phyloP scores from a whole-genome alignment of 2,888 invertebrate genomes.

The Mongoloraphidia duomilia region DNA sequence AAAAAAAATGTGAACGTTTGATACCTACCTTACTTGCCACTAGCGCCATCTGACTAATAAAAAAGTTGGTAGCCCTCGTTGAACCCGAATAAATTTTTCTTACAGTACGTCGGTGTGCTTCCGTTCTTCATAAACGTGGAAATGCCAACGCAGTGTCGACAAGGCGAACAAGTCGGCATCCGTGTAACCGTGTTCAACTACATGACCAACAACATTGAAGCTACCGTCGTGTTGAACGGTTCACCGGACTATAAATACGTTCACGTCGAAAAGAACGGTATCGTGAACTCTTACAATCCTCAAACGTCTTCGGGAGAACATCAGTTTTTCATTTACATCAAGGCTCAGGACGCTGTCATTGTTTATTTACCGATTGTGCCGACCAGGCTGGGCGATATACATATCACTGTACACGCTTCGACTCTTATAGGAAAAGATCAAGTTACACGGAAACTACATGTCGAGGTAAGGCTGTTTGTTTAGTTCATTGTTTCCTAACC shows the following conservation, averaged over 20 bases:
- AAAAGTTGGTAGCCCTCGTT: too few species aligned
- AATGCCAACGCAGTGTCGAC: slow-evolving; percentile 67
- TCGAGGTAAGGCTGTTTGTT: slow-evolving; percentile 39
- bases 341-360: slow-evolving; percentile 60
- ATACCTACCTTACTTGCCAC: background rate
- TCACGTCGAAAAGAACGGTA: slow-evolving; percentile 79
- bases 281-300: slow-evolving; percentile 78
- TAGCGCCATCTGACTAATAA: too few species aligned
- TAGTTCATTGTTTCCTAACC: background rate
- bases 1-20: background rate
- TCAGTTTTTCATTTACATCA: slow-evolving; percentile 83
- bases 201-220: slow-evolving; percentile 70
- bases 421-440: slow-evolving; percentile 60
- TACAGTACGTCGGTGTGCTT: slow-evolving; percentile 71
- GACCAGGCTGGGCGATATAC: slow-evolving; percentile 57
- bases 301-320: slow-evolving; percentile 85
- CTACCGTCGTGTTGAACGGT: slow-evolving; percentile 70
- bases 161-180: slow-evolving; percentile 89
- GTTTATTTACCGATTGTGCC: slow-evolving; percentile 87
- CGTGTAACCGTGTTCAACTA: slow-evolving; percentile 91
- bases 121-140: slow-evolving; percentile 94
- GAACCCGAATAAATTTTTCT: slow-evolving; percentile 6
- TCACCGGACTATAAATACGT: slow-evolving; percentile 83
- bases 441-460: slow-evolving; percentile 47
- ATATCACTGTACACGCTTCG: slow-evolving; percentile 61